Percentiles rank a stretch among this genome's conserved stretches.
phyloP scores from a whole-genome alignment of 2,888 invertebrate species.

The Drosophila mettleri region DNA sequence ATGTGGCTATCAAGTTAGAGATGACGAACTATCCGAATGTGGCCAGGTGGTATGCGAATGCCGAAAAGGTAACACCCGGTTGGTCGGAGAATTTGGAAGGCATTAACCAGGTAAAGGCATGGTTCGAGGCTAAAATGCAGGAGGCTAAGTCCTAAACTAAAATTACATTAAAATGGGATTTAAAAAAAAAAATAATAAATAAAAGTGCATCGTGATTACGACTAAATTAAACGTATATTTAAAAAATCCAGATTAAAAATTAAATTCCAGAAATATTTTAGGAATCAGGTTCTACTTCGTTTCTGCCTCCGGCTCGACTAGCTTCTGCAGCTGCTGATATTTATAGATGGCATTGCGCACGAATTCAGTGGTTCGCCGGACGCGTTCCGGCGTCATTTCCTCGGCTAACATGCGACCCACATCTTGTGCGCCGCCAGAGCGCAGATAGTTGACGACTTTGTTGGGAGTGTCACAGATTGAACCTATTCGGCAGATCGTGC shows the following conservation, averaged over 20 bases:
- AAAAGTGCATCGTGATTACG: background rate
- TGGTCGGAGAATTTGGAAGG: slow-evolving; percentile 87
- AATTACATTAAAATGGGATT: too few relatives aligned
- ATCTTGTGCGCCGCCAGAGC: slow-evolving; percentile 75
- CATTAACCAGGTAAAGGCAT: slow-evolving; percentile 84
- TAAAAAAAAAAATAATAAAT: too few relatives aligned
- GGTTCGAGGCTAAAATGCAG: slow-evolving; percentile 22
- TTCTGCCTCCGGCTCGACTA: slow-evolving; percentile 37
- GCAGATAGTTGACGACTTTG: slow-evolving; percentile 78
- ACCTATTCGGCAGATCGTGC: slow-evolving; percentile 87
- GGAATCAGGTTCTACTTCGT: background rate
- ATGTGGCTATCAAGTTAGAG: slow-evolving; percentile 88
- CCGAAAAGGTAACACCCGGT: slow-evolving; percentile 87
- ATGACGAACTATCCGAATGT: slow-evolving; percentile 89
- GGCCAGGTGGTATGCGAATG: slow-evolving; percentile 87
- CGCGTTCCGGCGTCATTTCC: slow-evolving; percentile 86
- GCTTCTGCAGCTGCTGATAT: slow-evolving; percentile 84
- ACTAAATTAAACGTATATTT: slow-evolving; percentile 43
- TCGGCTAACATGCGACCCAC: slow-evolving; percentile 82
- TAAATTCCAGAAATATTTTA: slow-evolving; percentile 15
- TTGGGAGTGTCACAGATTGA: slow-evolving; percentile 86
- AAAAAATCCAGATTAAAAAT: too few relatives aligned
- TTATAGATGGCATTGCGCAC: slow-evolving; percentile 87
- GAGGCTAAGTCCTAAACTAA: background rate
- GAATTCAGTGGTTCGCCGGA: slow-evolving; percentile 86